Percentiles rank a stretch among this genome's conserved stretches.
These are phyloP conservation scores for Glaucomys volans DNA, from an alignment of 2,113 vertebrate species.

Conservation along the genomic window DNA sequence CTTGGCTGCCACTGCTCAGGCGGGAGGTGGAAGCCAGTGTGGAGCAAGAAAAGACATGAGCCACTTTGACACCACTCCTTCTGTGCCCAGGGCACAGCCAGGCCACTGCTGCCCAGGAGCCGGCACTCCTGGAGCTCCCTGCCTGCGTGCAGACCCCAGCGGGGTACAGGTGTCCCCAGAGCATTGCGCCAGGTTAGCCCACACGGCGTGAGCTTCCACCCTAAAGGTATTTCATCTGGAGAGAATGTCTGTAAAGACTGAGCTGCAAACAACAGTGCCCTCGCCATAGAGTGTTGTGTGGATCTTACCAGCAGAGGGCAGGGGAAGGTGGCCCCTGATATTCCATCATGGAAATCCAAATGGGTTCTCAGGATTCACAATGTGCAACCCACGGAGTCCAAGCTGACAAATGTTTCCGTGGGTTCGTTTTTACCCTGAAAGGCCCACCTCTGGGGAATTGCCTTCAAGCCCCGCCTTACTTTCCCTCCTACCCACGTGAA, in stretches of 20 bases:
- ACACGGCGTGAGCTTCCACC: neutral
- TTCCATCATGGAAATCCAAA: neutral
- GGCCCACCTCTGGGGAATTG: neutral
- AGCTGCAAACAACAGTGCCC: neutral
- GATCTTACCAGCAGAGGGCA: neutral
- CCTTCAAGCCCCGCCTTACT: fast-evolving
- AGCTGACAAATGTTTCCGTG: fast-evolving
- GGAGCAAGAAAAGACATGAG: too few species aligned
- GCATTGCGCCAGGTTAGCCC: neutral
- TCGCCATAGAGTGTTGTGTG: neutral
- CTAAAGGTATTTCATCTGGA: neutral
- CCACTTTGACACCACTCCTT: neutral
- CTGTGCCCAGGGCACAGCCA: fast-evolving
- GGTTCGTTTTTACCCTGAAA: neutral
- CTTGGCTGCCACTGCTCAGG: neutral
- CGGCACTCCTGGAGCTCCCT: neutral
- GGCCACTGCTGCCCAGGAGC: fast-evolving
- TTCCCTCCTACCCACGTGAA: neutral
- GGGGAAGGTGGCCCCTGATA: neutral
- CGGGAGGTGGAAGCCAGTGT: neutral
- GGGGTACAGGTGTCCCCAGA: too few species aligned
- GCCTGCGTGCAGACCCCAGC: too few species aligned
- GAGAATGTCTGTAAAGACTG: neutral
- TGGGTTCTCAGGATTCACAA: fast-evolving
- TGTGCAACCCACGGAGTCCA: neutral